These are phyloP conservation scores for Percopsis omiscomaycus DNA, from an alignment of 2,797 vertebrate species.

Conservation along the genomic window DNA sequence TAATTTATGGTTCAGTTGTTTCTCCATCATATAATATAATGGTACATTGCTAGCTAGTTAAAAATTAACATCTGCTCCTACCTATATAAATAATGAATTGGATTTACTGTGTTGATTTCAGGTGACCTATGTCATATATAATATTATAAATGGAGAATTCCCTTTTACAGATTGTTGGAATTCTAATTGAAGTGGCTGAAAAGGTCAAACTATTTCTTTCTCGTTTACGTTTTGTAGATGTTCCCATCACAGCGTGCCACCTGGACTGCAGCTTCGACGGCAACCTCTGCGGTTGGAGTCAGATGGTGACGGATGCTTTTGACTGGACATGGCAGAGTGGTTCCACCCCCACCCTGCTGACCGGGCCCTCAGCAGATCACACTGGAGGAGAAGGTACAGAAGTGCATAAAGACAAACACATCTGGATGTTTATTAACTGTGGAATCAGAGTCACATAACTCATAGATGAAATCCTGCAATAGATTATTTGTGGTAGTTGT, in stretches of 20 bases:
- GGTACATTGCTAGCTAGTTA: slow-evolving; percentile 21
- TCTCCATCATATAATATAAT: slow-evolving; percentile 10
- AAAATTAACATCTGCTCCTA: slow-evolving; percentile 31
- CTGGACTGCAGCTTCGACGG: slow-evolving; percentile 47
- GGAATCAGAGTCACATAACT: too few relatives aligned
- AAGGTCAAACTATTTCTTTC: background rate
- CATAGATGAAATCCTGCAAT: too few relatives aligned
- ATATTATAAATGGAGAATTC: too few relatives aligned
- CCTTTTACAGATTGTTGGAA: background rate
- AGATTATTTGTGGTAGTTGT: too few relatives aligned
- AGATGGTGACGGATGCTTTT: slow-evolving; percentile 22
- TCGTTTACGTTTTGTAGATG: slow-evolving; percentile 17
- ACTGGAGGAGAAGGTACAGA: slow-evolving; percentile 46
- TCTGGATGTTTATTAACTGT: too few relatives aligned
- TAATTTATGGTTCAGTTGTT: slow-evolving; percentile 13
- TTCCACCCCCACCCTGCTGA: slow-evolving; percentile 55
- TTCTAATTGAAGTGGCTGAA: background rate
- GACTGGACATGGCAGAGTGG: slow-evolving; percentile 42
- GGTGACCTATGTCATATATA: too few relatives aligned
- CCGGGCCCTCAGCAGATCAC: slow-evolving; percentile 63
- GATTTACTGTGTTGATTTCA: too few relatives aligned
- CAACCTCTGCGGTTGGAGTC: slow-evolving; percentile 43
- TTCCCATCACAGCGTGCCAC: slow-evolving; percentile 54
- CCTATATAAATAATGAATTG: slow-evolving; percentile 1
- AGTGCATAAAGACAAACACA: too few relatives aligned